These are phyloP conservation scores for Margarornis squamiger DNA, from an alignment of 2,797 vertebrate genomes.

Conservation along the genomic window DNA sequence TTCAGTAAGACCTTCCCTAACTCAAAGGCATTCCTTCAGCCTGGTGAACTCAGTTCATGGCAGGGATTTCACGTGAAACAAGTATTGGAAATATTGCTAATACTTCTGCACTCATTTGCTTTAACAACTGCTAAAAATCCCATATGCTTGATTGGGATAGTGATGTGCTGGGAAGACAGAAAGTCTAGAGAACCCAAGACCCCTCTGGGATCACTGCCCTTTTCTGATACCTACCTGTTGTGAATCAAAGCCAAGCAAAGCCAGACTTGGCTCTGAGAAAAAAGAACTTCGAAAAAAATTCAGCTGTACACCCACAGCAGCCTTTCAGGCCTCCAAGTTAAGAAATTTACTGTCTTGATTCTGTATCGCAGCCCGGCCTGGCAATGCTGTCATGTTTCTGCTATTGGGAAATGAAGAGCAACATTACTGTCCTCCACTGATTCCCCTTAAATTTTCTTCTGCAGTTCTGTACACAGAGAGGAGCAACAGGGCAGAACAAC, in stretches of 20 bases:
- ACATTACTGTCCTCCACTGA: background rate
- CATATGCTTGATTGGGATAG: background rate
- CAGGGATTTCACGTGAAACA: background rate
- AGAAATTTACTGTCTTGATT: background rate
- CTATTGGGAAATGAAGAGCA: background rate
- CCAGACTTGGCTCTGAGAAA: background rate
- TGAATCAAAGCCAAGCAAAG: slow-evolving; percentile 3
- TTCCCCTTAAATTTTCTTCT: background rate
- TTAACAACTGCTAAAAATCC: background rate
- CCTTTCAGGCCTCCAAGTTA: background rate
- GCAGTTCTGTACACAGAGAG: background rate
- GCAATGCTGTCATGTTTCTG: background rate
- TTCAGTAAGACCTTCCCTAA: background rate
- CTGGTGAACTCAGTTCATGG: background rate
- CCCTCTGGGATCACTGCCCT: background rate
- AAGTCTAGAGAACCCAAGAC: background rate
- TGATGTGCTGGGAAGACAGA: background rate
- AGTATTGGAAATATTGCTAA: background rate
- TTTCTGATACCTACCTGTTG: background rate
- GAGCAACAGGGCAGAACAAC: background rate
- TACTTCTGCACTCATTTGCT: background rate
- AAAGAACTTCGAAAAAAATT: background rate
- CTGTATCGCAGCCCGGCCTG: background rate
- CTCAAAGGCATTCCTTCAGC: background rate
- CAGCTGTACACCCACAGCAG: background rate